Percentiles rank a stretch among this genome's conserved stretches.
These are phyloP conservation scores for Lutraria lutraria DNA, from an alignment of 2,888 invertebrate species.

Conservation along the genomic window DNA sequence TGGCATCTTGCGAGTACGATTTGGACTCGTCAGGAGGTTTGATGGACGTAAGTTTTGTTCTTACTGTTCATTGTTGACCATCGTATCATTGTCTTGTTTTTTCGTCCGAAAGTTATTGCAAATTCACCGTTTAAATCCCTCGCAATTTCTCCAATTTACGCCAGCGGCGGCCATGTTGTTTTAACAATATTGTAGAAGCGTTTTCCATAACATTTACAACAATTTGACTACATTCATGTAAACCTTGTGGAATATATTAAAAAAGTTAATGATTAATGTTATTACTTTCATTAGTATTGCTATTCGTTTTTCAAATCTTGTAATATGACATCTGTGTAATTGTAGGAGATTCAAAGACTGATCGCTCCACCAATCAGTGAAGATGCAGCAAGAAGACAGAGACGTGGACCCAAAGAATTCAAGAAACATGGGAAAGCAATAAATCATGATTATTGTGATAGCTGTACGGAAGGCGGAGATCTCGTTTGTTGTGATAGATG, in stretches of 20 bases:
- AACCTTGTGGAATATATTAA: too few relatives aligned
- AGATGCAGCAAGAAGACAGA: slow-evolving; percentile 88
- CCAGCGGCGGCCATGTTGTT: slow-evolving; percentile 22
- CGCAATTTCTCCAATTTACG: not conserved
- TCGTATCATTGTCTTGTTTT: not conserved
- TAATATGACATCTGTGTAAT: not conserved
- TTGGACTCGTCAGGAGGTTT: slow-evolving; percentile 93
- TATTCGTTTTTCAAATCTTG: too few relatives aligned
- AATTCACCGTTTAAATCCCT: slow-evolving; percentile 2
- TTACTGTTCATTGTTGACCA: not conserved
- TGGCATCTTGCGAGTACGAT: slow-evolving; percentile 92
- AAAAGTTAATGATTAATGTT: too few relatives aligned
- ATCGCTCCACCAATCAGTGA: slow-evolving; percentile 95
- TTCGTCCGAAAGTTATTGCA: not conserved
- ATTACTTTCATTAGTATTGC: too few relatives aligned
- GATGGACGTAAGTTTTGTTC: slow-evolving; percentile 92
- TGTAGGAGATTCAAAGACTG: slow-evolving; percentile 94
- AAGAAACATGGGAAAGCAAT: slow-evolving; percentile 86
- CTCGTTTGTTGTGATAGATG: slow-evolving; percentile 98
- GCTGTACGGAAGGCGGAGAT: slow-evolving; percentile 97
- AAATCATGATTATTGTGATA: slow-evolving; percentile 97
- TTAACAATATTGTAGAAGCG: not conserved
- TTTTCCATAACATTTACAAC: not conserved
- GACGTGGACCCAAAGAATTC: slow-evolving; percentile 87
- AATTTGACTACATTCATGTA: too few relatives aligned